Evolutionary conservation across 2,113 vertebrate genomes (phyloP).

Genomic region (Macquaria australasica): DNA sequence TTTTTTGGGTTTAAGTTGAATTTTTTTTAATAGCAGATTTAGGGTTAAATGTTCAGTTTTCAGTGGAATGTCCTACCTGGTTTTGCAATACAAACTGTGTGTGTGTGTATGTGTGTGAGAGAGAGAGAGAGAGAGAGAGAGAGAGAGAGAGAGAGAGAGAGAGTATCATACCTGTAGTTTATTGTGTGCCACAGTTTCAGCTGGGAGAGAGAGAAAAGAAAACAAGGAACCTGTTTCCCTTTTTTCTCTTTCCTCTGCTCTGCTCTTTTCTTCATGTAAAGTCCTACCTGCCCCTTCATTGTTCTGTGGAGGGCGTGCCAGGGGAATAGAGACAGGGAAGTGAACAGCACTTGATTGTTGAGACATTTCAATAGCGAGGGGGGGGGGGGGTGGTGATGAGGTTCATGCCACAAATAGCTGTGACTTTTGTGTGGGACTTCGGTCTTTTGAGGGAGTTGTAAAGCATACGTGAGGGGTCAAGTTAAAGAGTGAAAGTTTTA

Average conservation of each 20-base stretch:
- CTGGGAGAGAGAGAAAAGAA: slow-evolving; percentile 20
- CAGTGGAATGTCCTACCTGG: not conserved
- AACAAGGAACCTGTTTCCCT: slow-evolving; percentile 74
- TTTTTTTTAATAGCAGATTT: not conserved
- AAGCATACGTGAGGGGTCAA: slow-evolving; percentile 61
- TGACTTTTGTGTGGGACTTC: slow-evolving; percentile 72
- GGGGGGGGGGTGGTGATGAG: slow-evolving; percentile 18
- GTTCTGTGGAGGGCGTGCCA: slow-evolving; percentile 85
- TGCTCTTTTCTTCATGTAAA: slow-evolving; percentile 48
- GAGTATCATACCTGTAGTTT: slow-evolving; percentile 27
- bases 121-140: not conserved
- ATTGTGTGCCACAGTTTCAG: slow-evolving; percentile 54
- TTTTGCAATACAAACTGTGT: not conserved
- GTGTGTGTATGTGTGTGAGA: not conserved
- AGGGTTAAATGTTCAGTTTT: not conserved
- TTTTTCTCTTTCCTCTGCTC: slow-evolving; percentile 33
- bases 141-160: not conserved
- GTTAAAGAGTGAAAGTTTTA: slow-evolving; percentile 79
- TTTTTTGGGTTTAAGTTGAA: not conserved
- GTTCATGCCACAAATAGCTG: slow-evolving; percentile 58
- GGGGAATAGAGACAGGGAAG: slow-evolving; percentile 77
- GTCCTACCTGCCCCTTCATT: slow-evolving; percentile 86
- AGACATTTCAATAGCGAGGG: slow-evolving; percentile 68
- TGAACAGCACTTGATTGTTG: slow-evolving; percentile 69
- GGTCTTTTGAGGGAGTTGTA: slow-evolving; percentile 59